Percentiles rank a stretch among this genome's conserved stretches.
Conservation (phyloP, 2,888 invertebrate genomes). For the Lasioglossum malachurum region DNA sequence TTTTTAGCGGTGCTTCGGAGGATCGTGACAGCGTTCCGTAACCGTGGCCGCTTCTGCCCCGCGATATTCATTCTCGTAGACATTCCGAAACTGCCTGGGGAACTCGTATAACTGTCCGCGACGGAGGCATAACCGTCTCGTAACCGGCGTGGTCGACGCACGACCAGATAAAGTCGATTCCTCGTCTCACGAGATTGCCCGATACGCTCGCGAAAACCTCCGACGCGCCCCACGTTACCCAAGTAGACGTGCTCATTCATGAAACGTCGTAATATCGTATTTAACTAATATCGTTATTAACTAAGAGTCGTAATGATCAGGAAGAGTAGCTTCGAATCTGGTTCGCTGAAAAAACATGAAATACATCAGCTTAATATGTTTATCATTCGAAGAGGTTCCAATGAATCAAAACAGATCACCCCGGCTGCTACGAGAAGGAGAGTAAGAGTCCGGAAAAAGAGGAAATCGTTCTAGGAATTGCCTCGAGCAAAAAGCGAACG, state of each 20-base stretch:
- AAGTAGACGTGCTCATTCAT: not conserved
- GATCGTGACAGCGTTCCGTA: conserved; percentile 29
- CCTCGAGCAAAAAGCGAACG: not conserved
- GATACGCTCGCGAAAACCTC: not conserved
- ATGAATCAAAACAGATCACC: too few relatives aligned
- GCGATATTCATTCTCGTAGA: conserved; percentile 41
- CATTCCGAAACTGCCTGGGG: conserved; percentile 29
- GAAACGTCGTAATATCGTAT: not conserved
- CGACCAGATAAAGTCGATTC: conserved; percentile 18
- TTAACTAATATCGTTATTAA: too few relatives aligned
- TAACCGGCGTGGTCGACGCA: not conserved
- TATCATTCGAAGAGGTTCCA: too few relatives aligned
- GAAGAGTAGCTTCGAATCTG: too few relatives aligned
- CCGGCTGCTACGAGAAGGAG: too few relatives aligned
- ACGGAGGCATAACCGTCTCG: conserved; percentile 12
- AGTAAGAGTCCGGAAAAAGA: too few relatives aligned
- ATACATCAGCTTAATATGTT: too few relatives aligned
- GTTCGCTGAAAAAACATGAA: too few relatives aligned
- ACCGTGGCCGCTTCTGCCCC: not conserved
- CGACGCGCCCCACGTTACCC: not conserved
- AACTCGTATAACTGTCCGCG: conserved; percentile 38
- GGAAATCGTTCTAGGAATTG: not conserved
- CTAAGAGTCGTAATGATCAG: too few relatives aligned
- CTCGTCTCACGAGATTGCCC: not conserved
- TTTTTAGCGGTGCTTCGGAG: conserved; percentile 31